A percentile compares a stretch with the other conserved stretches of the same genome.
Conservation (phyloP, 2,113 vertebrate species). For the Macroglossus sobrinus region DNA sequence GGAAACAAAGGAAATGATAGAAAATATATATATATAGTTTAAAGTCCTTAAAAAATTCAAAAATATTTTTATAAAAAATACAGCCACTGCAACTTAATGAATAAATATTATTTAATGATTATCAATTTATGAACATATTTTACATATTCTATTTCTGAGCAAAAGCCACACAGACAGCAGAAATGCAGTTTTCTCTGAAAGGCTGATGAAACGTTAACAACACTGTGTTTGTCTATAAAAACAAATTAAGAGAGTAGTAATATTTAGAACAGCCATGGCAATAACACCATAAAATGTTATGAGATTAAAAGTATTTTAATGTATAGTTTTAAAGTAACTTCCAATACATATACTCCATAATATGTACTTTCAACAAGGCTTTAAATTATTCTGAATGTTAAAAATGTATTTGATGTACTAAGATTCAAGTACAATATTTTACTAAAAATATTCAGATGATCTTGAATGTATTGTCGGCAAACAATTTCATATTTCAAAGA, state of each 20-base stretch:
- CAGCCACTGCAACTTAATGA: not conserved
- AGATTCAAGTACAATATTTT: not conserved
- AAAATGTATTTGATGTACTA: not conserved
- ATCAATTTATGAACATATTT: constrained; percentile 12
- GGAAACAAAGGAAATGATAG: not conserved
- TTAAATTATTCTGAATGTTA: not conserved
- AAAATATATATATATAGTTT: not conserved
- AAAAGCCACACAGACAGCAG: not conserved
- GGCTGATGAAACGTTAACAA: constrained; percentile 13
- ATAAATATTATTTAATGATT: not conserved
- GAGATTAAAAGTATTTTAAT: not conserved
- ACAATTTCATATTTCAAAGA: not conserved
- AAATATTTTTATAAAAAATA: constrained; percentile 1
- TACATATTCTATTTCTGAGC: not conserved
- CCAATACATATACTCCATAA: not conserved
- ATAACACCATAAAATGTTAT: not conserved
- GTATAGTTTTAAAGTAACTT: not conserved
- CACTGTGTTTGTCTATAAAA: constrained; percentile 1
- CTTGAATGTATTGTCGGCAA: not conserved
- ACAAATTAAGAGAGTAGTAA: constrained; percentile 11
- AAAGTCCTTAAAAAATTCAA: not conserved
- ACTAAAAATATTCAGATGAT: not conserved
- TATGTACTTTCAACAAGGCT: not conserved
- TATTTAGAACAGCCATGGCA: not conserved
- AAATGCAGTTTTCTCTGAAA: not conserved